Conservation (phyloP, 1,140 invertebrate genomes). For the Temnothorax curvispinosus region DNA sequence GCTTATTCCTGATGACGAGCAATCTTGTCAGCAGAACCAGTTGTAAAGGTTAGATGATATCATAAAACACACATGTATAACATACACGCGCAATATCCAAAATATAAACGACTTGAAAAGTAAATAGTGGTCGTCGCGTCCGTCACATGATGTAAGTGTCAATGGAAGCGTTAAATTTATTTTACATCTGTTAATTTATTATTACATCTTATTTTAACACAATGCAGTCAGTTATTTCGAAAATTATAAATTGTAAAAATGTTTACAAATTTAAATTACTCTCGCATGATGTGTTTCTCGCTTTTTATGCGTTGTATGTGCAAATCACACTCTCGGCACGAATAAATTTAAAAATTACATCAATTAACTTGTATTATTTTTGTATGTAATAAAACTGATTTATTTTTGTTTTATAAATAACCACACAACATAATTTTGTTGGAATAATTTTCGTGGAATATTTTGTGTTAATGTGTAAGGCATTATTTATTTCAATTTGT, state of each 20-base stretch:
- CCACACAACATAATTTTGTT: background rate
- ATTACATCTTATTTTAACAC: background rate
- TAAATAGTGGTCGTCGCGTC: background rate
- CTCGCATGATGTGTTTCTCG: background rate
- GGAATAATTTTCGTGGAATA: background rate
- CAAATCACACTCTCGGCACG: background rate
- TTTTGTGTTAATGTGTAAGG: background rate
- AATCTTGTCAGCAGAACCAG: background rate
- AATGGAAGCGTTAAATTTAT: background rate
- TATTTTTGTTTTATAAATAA: background rate
- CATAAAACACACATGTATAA: background rate
- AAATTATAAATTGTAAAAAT: background rate
- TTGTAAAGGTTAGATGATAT: background rate
- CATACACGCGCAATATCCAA: background rate
- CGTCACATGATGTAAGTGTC: background rate
- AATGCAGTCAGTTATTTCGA: background rate
- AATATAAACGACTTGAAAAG: slow-evolving; percentile 40
- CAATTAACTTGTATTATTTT: background rate
- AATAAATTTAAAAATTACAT: background rate
- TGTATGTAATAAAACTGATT: background rate
- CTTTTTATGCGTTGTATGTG: no score
- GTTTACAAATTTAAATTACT: background rate
- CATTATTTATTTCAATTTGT: background rate
- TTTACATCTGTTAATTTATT: background rate
- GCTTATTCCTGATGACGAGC: background rate